Conservation (phyloP, 2,888 invertebrate species). For the Acanthosepion lycidas region DNA sequence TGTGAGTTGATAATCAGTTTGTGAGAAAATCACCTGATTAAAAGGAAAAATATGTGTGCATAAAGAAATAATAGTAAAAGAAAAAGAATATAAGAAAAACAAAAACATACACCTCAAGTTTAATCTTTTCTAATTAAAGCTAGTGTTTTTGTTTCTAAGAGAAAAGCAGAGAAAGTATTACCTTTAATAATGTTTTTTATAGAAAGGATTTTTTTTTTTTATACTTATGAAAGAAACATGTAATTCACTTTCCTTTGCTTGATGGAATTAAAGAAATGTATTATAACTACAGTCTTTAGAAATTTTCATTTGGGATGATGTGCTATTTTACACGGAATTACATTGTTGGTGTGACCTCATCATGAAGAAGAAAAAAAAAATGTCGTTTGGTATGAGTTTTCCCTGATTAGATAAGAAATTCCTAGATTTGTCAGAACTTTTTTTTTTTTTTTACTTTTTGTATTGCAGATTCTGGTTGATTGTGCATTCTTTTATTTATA, state of each 20-base stretch:
- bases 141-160: neutral
- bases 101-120: neutral
- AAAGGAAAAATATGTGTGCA: neutral
- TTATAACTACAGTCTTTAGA: neutral
- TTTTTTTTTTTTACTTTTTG: neutral
- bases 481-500: neutral
- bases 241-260: too few relatives aligned
- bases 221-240: neutral
- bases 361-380: neutral
- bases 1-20: neutral
- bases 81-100: neutral
- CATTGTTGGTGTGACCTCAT: neutral
- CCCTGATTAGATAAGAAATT: neutral
- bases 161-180: neutral
- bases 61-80: neutral
- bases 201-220: neutral
- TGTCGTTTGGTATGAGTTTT: neutral
- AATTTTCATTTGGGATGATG: neutral
- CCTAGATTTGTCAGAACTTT: neutral
- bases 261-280: neutral
- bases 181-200: neutral
- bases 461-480: neutral
- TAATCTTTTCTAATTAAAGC: constrained; percentile 4
- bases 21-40: neutral
- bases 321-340: neutral